Percentiles rank a stretch among this genome's conserved stretches.
Evolutionary conservation across 2,888 invertebrate genomes (phyloP).

Genomic region (Thymelicus acteon): DNA sequence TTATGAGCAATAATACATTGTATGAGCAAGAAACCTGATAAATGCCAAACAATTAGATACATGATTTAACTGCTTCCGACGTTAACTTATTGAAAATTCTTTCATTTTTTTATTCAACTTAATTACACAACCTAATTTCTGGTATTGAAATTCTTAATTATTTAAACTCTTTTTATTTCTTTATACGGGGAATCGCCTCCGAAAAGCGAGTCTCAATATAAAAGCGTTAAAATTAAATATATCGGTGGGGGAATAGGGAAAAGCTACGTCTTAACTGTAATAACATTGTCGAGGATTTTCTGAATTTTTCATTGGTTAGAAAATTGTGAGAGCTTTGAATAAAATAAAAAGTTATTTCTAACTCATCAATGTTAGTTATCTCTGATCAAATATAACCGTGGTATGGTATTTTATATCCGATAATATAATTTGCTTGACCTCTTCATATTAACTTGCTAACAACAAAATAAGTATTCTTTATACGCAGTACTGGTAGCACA

Average conservation of each 20-base stretch:
- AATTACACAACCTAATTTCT: background rate
- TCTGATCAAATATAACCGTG: background rate
- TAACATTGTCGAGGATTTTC: background rate
- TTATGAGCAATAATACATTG: too few species aligned
- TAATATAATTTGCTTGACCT: too few species aligned
- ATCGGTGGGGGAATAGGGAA: background rate
- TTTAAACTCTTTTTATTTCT: too few species aligned
- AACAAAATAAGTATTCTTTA: too few species aligned
- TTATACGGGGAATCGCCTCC: background rate
- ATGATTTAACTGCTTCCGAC: too few species aligned
- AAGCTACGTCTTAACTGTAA: background rate
- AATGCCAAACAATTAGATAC: too few species aligned
- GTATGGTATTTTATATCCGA: background rate
- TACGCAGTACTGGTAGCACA: too few species aligned
- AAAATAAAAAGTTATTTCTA: background rate
- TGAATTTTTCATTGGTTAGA: slow-evolving; percentile 2
- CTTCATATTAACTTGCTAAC: too few species aligned
- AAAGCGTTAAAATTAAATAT: slow-evolving; percentile 4
- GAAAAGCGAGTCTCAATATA: background rate
- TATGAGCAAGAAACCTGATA: too few species aligned
- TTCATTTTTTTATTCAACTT: too few species aligned
- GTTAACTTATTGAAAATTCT: too few species aligned
- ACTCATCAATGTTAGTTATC: background rate
- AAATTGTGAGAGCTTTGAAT: background rate
- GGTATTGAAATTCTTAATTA: background rate